Conservation (phyloP, 2,888 invertebrate genomes). For the Epinotia bilunana region DNA sequence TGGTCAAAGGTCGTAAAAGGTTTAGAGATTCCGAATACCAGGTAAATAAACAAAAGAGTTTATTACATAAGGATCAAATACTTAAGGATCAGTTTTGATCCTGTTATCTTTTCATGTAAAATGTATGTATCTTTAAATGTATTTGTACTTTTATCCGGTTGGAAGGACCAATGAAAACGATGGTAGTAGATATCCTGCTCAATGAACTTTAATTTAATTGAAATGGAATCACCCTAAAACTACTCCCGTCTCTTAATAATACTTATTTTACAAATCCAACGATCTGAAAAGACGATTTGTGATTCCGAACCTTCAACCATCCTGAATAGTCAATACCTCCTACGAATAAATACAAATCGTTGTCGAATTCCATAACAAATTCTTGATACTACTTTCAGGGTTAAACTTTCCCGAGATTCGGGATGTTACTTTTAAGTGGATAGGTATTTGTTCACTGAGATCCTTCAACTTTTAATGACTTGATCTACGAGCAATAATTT, state of each 20-base stretch:
- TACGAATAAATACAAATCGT: slow-evolving; percentile 1
- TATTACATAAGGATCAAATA: too few species aligned
- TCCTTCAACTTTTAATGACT: slow-evolving; percentile 38
- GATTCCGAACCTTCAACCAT: too few species aligned
- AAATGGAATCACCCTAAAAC: too few species aligned
- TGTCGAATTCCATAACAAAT: background rate
- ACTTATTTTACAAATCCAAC: too few species aligned
- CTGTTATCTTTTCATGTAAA: background rate
- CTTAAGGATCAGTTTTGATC: background rate
- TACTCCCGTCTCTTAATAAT: too few species aligned
- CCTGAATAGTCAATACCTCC: too few species aligned
- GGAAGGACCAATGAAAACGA: too few species aligned
- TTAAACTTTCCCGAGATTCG: slow-evolving; percentile 1
- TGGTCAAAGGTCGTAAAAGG: background rate
- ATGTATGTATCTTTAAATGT: background rate
- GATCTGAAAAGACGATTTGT: too few species aligned
- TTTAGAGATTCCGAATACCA: slow-evolving; percentile 5
- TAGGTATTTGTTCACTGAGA: slow-evolving; percentile 16
- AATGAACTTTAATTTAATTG: too few species aligned
- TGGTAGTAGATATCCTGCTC: too few species aligned
- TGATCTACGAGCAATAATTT: slow-evolving; percentile 23
- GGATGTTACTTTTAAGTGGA: slow-evolving; percentile 23
- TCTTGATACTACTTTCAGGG: slow-evolving; percentile 23
- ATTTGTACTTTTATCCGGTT: background rate
- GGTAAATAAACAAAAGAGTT: slow-evolving; percentile 7